Evolutionary conservation across 2,888 invertebrate genomes (phyloP).

Genomic region (Platerodrilus igneus): DNA sequence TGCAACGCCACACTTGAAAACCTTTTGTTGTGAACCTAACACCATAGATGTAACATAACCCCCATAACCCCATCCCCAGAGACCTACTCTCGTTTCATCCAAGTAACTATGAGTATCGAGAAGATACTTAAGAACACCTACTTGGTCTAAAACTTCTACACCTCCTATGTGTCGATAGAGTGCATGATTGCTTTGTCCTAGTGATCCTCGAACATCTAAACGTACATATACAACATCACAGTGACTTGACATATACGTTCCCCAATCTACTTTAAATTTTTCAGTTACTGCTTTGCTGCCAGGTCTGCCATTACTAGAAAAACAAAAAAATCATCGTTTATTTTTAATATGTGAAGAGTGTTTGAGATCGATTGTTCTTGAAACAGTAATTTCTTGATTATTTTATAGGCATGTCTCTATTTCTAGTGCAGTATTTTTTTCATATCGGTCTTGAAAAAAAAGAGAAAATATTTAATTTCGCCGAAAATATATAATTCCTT

Average conservation of each 20-base stretch:
- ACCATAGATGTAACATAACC: slow-evolving; percentile 93
- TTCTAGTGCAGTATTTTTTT: too few species aligned
- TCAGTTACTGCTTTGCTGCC: slow-evolving; percentile 88
- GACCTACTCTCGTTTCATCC: slow-evolving; percentile 81
- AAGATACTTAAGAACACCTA: slow-evolving; percentile 79
- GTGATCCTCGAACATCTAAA: slow-evolving; percentile 84
- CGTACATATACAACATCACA: slow-evolving; percentile 87
- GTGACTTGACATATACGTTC: slow-evolving; percentile 86
- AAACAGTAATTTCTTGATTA: too few species aligned
- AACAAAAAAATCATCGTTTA: too few species aligned
- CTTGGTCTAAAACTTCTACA: slow-evolving; percentile 66
- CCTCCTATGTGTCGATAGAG: slow-evolving; percentile 81
- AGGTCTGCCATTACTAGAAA: slow-evolving; percentile 84
- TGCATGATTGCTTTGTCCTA: slow-evolving; percentile 72
- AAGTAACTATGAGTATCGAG: slow-evolving; percentile 77
- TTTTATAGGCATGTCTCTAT: too few species aligned
- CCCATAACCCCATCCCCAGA: slow-evolving; percentile 97
- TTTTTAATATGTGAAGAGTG: too few species aligned
- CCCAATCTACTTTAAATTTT: slow-evolving; percentile 83
- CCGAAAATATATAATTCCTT: too few species aligned
- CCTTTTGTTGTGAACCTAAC: slow-evolving; percentile 74
- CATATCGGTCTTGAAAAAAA: too few species aligned
- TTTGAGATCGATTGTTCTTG: too few species aligned
- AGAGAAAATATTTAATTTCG: too few species aligned
- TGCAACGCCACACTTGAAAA: slow-evolving; percentile 89